Percentiles rank a stretch among this genome's conserved stretches.
Conservation (phyloP, 2,888 invertebrate species). For the Anthophora plumipes region DNA sequence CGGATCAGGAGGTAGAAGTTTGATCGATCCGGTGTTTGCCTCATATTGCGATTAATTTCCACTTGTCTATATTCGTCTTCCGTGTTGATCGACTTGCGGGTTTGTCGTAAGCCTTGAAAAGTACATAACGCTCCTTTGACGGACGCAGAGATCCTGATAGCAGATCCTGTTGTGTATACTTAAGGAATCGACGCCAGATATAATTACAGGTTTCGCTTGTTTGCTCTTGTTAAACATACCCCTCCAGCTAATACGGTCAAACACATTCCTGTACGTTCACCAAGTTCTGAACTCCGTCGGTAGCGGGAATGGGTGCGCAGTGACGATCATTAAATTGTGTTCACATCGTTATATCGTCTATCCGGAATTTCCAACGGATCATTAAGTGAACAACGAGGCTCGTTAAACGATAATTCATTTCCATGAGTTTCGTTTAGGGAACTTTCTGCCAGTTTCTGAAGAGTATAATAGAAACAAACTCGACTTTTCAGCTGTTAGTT, state of each 20-base stretch:
- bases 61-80: constrained; percentile 24
- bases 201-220: constrained; percentile 82
- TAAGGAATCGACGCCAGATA: constrained; percentile 82
- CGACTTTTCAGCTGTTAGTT: too few relatives aligned
- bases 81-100: constrained; percentile 45
- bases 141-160: constrained; percentile 60
- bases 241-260: constrained; percentile 74
- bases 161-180: constrained; percentile 75
- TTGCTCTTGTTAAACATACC: constrained; percentile 78
- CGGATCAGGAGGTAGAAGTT: not conserved
- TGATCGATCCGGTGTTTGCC: not conserved
- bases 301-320: not conserved
- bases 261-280: constrained; percentile 63
- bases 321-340: constrained; percentile 42
- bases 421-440: not conserved
- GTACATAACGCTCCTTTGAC: constrained; percentile 74
- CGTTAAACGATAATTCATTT: constrained; percentile 1
- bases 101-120: constrained; percentile 57
- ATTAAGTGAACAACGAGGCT: constrained; percentile 24
- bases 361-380: not conserved
- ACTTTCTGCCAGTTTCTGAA: not conserved
- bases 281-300: constrained; percentile 44
- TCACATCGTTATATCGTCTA: constrained; percentile 9
- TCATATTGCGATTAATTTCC: constrained; percentile 54
- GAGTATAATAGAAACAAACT: not conserved